Conservation (phyloP, 2,888 invertebrate species). For the Andrena trimmerana region DNA sequence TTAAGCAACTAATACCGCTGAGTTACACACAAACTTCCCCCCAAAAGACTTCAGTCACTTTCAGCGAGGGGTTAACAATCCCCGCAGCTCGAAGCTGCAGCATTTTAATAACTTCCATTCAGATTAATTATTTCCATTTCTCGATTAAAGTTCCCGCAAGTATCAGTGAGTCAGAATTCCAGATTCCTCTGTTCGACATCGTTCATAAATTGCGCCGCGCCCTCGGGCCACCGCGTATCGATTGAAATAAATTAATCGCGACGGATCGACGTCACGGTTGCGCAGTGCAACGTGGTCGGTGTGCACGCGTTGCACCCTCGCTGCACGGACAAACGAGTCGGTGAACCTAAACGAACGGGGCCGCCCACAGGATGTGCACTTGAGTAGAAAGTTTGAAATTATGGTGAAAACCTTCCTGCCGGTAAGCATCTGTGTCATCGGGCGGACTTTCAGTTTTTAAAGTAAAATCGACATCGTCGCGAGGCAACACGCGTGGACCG, state of each 20-base stretch:
- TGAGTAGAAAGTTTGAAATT: conserved; percentile 75
- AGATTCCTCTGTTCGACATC: background rate
- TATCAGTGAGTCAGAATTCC: background rate
- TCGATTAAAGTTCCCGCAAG: background rate
- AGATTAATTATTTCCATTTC: background rate
- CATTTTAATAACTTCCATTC: background rate
- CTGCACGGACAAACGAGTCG: conserved; percentile 68
- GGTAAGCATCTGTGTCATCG: conserved; percentile 71
- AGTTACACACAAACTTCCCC: too few relatives aligned
- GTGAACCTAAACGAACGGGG: conserved; percentile 73
- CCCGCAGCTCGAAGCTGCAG: background rate
- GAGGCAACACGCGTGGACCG: background rate
- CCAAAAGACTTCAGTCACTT: too few relatives aligned
- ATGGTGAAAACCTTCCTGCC: conserved; percentile 74
- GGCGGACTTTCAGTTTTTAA: conserved; percentile 68
- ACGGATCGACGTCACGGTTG: conserved; percentile 41
- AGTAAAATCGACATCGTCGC: conserved; percentile 47
- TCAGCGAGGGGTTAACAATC: background rate
- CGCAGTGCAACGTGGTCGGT: conserved; percentile 38
- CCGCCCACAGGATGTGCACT: conserved; percentile 76
- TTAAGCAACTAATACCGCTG: too few relatives aligned
- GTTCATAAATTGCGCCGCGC: background rate
- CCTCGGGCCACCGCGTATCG: background rate
- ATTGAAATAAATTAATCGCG: conserved; percentile 26
- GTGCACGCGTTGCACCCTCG: conserved; percentile 57